Conservation (phyloP, 2,888 invertebrate species). For the Flexamia atlantica region DNA sequence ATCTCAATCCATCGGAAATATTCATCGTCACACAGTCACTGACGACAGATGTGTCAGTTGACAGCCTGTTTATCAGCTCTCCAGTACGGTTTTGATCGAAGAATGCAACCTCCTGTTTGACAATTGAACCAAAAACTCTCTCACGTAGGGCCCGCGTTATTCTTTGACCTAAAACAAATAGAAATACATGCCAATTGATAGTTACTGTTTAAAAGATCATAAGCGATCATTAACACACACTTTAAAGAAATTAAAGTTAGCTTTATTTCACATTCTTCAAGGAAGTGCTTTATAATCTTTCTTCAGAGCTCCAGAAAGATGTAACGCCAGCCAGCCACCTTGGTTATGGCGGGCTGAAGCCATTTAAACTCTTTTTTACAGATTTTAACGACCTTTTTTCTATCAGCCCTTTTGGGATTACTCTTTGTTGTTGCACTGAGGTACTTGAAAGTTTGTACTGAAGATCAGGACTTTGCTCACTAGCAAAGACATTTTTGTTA, state of each 20-base stretch:
- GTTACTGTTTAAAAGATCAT: too few relatives aligned
- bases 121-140: constrained; percentile 87
- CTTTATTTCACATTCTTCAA: too few relatives aligned
- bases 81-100: constrained; percentile 94
- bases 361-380: constrained; percentile 67
- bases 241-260: too few relatives aligned
- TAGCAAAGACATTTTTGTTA: too few relatives aligned
- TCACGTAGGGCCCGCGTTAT: constrained; percentile 90
- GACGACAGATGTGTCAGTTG: constrained; percentile 94
- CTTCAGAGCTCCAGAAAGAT: too few relatives aligned
- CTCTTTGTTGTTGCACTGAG: constrained; percentile 7
- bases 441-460: constrained; percentile 21
- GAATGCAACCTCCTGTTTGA: constrained; percentile 94
- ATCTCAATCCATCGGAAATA: constrained; percentile 95
- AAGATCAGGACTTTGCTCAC: too few relatives aligned
- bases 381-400: constrained; percentile 36
- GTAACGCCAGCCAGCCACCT: constrained; percentile 68
- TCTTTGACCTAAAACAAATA: constrained; percentile 83
- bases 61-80: constrained; percentile 91
- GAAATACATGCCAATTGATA: too few relatives aligned
- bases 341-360: constrained; percentile 69
- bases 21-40: constrained; percentile 95
- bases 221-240: too few relatives aligned
- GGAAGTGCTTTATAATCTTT: too few relatives aligned
- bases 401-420: constrained; percentile 4